A percentile compares a stretch with the other conserved stretches of the same genome.
Conservation (phyloP, 2,888 invertebrate species). For the Willowsia nigromaculata region DNA sequence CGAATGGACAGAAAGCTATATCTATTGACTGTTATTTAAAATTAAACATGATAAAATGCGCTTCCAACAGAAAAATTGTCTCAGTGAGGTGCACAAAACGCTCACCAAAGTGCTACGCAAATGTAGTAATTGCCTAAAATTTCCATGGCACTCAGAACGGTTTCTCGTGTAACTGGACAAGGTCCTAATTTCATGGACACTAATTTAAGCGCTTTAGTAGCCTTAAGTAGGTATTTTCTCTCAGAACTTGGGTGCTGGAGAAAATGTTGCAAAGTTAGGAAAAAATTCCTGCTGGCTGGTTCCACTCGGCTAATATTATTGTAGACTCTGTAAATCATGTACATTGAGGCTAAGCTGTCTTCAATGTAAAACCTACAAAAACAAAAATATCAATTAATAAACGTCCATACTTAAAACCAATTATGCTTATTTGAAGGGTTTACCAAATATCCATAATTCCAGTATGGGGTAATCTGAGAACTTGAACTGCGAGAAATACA, state of each 20-base stretch:
- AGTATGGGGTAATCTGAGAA: slow-evolving; percentile 52
- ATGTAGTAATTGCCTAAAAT: slow-evolving; percentile 41
- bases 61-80: no score
- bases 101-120: slow-evolving; percentile 38
- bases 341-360: slow-evolving; percentile 49
- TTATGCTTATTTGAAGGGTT: neutral
- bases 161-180: neutral
- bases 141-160: slow-evolving; percentile 42
- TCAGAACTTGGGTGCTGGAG: neutral
- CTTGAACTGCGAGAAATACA: slow-evolving; percentile 53
- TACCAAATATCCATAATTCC: slow-evolving; percentile 58
- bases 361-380: slow-evolving; percentile 49
- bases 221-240: neutral
- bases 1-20: no score
- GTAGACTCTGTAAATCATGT: slow-evolving; percentile 54
- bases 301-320: neutral
- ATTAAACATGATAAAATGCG: no score
- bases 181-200: slow-evolving; percentile 42
- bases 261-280: neutral
- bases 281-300: neutral
- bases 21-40: no score
- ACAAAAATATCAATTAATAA: neutral
- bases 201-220: neutral
- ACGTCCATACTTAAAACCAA: no score
- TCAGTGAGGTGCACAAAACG: no score